Percentiles rank a stretch among this genome's conserved stretches.
These are phyloP conservation scores for Bubalus kerabau DNA, from an alignment of 2,113 vertebrate genomes.

Conservation along the genomic window DNA sequence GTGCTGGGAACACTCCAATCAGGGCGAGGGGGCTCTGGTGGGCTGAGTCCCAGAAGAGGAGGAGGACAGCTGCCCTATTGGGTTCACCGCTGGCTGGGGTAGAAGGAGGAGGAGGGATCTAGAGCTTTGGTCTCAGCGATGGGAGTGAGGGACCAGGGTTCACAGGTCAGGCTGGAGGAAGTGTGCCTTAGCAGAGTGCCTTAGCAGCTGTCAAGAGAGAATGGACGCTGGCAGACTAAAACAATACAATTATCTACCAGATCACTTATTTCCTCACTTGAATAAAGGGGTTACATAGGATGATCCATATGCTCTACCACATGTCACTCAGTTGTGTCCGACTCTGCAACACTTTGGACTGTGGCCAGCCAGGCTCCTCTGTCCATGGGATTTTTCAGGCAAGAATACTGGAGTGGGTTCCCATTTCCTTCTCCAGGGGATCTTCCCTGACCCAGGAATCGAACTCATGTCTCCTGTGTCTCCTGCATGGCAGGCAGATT, in stretches of 20 bases:
- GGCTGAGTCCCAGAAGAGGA: neutral
- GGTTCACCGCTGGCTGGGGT: fast-evolving
- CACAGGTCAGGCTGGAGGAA: neutral
- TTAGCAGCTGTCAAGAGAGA: neutral
- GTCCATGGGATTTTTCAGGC: neutral
- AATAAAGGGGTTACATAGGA: neutral
- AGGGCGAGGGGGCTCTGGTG: neutral
- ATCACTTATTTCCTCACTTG: neutral
- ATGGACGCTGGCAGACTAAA: neutral
- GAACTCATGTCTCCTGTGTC: neutral
- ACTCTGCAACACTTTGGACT: neutral
- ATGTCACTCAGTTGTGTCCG: neutral
- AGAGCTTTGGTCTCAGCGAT: neutral
- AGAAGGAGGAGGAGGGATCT: neutral
- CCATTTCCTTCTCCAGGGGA: neutral
- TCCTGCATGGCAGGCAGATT: neutral
- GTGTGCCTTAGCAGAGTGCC: neutral
- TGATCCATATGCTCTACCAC: neutral
- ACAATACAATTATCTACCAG: neutral
- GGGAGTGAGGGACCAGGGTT: neutral
- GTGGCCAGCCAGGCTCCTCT: neutral
- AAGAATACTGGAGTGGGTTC: neutral
- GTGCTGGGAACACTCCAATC: neutral
- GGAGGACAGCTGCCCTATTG: too few relatives aligned
- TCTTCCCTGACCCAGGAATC: neutral